Evolutionary conservation across 2,888 invertebrate species (phyloP).

Genomic region (Ischnus inquisitorius): DNA sequence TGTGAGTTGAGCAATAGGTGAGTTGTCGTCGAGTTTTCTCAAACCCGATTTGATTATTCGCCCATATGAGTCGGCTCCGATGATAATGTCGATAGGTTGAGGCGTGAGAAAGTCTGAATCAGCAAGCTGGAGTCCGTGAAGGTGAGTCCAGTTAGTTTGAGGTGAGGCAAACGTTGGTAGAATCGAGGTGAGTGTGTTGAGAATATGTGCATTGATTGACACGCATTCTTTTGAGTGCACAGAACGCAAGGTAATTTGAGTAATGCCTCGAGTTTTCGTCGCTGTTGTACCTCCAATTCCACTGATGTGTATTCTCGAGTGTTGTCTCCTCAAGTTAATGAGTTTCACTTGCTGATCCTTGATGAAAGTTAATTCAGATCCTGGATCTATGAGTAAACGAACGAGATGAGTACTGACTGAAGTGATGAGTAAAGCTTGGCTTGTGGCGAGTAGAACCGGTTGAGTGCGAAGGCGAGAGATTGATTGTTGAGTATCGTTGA

Average conservation of each 20-base stretch:
- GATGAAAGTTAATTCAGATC: background rate
- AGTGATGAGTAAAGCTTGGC: background rate
- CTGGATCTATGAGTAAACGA: background rate
- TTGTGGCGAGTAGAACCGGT: background rate
- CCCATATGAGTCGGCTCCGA: conserved; percentile 65
- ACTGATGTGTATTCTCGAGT: background rate
- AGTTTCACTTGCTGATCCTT: background rate
- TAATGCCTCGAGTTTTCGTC: background rate
- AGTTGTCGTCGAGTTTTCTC: conserved; percentile 25
- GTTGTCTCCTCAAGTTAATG: background rate
- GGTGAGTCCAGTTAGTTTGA: background rate
- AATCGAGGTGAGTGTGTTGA: background rate
- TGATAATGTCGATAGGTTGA: conserved; percentile 61
- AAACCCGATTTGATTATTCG: conserved; percentile 49
- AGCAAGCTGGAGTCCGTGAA: conserved; percentile 32
- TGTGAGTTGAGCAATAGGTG: conserved; percentile 55
- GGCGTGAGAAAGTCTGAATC: conserved; percentile 64
- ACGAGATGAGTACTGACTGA: background rate
- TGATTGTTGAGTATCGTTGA: no score
- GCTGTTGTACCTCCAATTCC: background rate
- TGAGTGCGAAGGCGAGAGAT: no score
- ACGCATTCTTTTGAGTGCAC: background rate
- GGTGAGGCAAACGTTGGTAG: background rate
- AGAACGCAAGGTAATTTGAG: background rate
- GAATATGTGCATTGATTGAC: background rate